These are phyloP conservation scores for Dryas iulia DNA, from an alignment of 1,140 invertebrate species.

Conservation along the genomic window DNA sequence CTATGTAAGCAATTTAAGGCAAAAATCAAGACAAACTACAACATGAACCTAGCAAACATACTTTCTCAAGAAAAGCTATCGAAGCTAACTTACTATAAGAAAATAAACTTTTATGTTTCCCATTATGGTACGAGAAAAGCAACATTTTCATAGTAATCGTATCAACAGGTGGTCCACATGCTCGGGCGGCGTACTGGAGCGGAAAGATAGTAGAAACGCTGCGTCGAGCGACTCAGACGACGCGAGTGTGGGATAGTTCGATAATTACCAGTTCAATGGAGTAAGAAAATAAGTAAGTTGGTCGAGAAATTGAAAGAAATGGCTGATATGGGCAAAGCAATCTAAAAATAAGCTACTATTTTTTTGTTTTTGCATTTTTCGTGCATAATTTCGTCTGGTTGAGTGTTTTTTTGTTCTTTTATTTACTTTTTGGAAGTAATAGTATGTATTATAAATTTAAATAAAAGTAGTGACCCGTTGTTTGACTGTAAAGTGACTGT, in stretches of 20 bases:
- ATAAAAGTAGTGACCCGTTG: no score
- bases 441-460: no score
- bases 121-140: neutral
- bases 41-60: neutral
- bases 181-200: neutral
- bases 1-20: no score
- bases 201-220: conserved; percentile 11
- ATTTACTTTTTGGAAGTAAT: no score
- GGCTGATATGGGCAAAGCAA: no score
- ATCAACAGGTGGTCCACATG: conserved; percentile 10
- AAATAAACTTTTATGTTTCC: neutral
- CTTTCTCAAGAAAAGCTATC: neutral
- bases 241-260: neutral
- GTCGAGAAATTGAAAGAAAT: no score
- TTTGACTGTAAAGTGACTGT: no score
- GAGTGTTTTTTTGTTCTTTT: no score
- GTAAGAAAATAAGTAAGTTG: neutral
- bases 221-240: neutral
- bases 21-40: neutral
- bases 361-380: no score
- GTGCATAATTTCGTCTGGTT: no score
- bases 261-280: neutral
- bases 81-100: neutral
- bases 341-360: no score
- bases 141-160: conserved; percentile 1